Percentiles rank a stretch among this genome's conserved stretches.
phyloP scores from a whole-genome alignment of 2,888 invertebrate species.

The Invenusta paracnida region DNA sequence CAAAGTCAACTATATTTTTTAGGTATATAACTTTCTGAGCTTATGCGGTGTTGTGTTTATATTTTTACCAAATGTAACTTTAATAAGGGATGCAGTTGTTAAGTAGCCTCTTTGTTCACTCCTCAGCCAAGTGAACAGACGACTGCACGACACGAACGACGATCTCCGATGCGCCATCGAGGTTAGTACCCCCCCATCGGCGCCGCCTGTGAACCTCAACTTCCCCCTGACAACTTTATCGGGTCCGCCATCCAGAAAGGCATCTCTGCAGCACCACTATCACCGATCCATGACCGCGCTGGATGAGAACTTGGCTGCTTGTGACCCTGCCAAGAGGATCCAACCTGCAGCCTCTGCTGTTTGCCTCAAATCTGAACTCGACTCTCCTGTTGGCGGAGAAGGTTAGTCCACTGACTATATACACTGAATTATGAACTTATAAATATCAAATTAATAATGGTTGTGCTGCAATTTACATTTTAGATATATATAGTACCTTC shows the following conservation, averaged over 20 bases:
- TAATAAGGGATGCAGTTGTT: too few relatives aligned
- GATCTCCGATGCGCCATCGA: constrained; percentile 63
- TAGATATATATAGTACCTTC: too few relatives aligned
- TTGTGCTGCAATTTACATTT: too few relatives aligned
- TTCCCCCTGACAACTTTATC: not conserved
- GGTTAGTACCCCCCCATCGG: not conserved
- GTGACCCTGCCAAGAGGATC: constrained; percentile 35
- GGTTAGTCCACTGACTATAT: too few relatives aligned
- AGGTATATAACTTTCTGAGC: too few relatives aligned
- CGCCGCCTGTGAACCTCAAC: not conserved
- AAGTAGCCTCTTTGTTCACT: too few relatives aligned
- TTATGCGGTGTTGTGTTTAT: too few relatives aligned
- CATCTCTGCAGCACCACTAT: not conserved
- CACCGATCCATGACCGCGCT: constrained; percentile 45
- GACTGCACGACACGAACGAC: constrained; percentile 66
- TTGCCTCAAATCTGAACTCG: not conserved
- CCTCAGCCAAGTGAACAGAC: constrained; percentile 64
- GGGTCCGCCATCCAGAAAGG: not conserved
- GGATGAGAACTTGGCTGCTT: constrained; percentile 48
- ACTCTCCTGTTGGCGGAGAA: not conserved
- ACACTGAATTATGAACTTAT: too few relatives aligned
- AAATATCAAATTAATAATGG: too few relatives aligned
- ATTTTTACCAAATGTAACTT: too few relatives aligned
- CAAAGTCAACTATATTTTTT: too few relatives aligned
- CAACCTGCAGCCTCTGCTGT: not conserved